Conservation (phyloP, 2,797 vertebrate species). For the Falco berigora region DNA sequence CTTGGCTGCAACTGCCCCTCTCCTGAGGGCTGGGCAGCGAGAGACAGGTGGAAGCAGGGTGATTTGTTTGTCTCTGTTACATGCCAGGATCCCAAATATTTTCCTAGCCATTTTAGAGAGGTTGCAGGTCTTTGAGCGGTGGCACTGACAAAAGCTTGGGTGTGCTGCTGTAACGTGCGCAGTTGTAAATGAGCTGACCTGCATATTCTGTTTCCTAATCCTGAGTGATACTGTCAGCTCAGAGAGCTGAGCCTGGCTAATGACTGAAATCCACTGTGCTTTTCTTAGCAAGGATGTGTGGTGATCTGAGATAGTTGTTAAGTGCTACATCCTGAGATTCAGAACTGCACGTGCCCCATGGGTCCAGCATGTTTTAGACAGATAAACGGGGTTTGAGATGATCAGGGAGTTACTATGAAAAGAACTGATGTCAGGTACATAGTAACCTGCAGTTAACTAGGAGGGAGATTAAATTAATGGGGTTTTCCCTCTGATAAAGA, state of each 20-base stretch:
- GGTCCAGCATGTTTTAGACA: slow-evolving; percentile 4
- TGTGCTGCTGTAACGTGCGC: background rate
- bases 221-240: slow-evolving; percentile 58
- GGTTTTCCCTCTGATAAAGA: slow-evolving; percentile 28
- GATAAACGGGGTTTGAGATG: slow-evolving; percentile 26
- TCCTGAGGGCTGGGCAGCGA: background rate
- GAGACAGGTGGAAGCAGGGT: background rate
- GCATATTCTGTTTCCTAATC: slow-evolving; percentile 56
- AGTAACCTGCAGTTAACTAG: slow-evolving; percentile 28
- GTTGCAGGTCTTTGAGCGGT: background rate
- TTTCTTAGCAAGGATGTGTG: slow-evolving; percentile 46
- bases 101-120: background rate
- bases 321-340: slow-evolving; percentile 36
- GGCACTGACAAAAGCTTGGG: background rate
- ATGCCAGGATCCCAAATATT: background rate
- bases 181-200: slow-evolving; percentile 30
- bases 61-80: background rate
- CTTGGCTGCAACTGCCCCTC: background rate
- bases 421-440: slow-evolving; percentile 2
- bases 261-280: slow-evolving; percentile 60
- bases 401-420: slow-evolving; percentile 22
- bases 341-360: slow-evolving; percentile 33
- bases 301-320: slow-evolving; percentile 56
- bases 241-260: slow-evolving; percentile 55
- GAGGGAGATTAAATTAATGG: slow-evolving; percentile 23